Evolutionary conservation across 2,888 invertebrate genomes (phyloP).

Genomic region (Flexamia atlantica): DNA sequence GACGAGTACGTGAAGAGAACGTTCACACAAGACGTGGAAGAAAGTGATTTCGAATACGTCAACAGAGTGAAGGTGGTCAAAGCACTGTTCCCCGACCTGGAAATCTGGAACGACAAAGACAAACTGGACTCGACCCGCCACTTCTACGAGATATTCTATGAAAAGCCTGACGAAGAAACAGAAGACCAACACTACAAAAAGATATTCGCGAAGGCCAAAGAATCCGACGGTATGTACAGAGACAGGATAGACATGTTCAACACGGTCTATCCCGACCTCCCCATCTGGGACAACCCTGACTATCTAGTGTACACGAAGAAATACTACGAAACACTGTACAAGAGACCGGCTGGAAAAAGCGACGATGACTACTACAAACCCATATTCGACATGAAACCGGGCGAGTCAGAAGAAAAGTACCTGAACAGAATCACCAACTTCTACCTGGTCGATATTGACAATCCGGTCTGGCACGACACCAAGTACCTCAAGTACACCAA

Average conservation of each 20-base stretch:
- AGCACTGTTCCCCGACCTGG: conserved; percentile 41
- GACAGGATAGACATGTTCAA: conserved; percentile 13
- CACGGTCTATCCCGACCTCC: background rate
- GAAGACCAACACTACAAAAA: conserved; percentile 31
- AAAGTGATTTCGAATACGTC: conserved; percentile 42
- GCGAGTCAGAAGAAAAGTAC: conserved; percentile 34
- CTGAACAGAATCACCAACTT: conserved; percentile 43
- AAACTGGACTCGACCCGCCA: conserved; percentile 14
- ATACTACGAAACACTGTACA: conserved; percentile 19
- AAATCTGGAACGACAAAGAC: conserved; percentile 27
- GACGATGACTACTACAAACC: conserved; percentile 38
- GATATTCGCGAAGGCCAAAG: conserved; percentile 9
- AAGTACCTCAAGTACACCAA: conserved; percentile 33
- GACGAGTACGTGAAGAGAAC: conserved; percentile 29
- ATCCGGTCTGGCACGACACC: conserved; percentile 44
- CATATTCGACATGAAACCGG: conserved; percentile 21
- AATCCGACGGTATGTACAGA: conserved; percentile 29
- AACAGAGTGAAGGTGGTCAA: background rate
- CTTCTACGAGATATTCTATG: conserved; percentile 35
- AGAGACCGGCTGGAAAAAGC: background rate
- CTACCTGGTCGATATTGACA: background rate
- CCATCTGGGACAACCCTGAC: conserved; percentile 51
- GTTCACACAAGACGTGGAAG: conserved; percentile 8
- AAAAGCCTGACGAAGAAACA: background rate
- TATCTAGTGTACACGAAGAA: conserved; percentile 44